phyloP scores from a whole-genome alignment of 2,113 vertebrate genomes.

The Cairina moschata region DNA sequence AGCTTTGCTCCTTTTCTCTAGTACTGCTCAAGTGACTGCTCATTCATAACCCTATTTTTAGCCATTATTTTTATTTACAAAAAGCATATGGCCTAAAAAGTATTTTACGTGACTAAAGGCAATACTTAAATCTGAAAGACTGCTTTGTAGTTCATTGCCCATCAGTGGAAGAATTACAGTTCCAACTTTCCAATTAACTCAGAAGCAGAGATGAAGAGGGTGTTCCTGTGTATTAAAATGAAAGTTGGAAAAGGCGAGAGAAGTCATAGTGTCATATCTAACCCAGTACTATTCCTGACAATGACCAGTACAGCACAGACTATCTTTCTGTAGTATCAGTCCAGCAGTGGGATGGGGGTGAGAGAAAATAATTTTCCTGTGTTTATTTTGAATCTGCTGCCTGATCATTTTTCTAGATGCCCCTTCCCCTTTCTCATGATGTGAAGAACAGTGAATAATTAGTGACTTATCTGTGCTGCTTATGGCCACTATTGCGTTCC shows the following conservation, averaged over 20 bases:
- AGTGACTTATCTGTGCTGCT: background rate
- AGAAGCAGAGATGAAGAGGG: constrained; percentile 19
- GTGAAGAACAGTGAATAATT: background rate
- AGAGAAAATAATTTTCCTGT: background rate
- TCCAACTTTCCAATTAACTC: background rate
- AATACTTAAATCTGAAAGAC: background rate
- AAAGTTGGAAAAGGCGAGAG: background rate
- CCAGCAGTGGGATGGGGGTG: background rate
- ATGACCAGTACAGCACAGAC: background rate
- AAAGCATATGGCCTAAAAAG: background rate
- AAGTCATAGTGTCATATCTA: background rate
- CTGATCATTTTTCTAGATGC: background rate
- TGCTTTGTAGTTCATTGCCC: constrained; percentile 22
- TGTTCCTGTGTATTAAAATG: constrained; percentile 33
- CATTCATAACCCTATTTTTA: constrained; percentile 35
- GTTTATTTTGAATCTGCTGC: background rate
- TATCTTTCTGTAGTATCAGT: background rate
- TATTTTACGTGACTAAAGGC: constrained; percentile 44
- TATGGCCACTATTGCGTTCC: background rate
- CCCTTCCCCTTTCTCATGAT: background rate
- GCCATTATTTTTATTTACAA: constrained; percentile 37
- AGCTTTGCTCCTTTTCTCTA: background rate
- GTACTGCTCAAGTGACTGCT: background rate
- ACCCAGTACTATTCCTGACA: background rate
- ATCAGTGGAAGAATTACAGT: background rate